phyloP scores from a whole-genome alignment of 2,113 vertebrate genomes.

The Hypanus sabinus region DNA sequence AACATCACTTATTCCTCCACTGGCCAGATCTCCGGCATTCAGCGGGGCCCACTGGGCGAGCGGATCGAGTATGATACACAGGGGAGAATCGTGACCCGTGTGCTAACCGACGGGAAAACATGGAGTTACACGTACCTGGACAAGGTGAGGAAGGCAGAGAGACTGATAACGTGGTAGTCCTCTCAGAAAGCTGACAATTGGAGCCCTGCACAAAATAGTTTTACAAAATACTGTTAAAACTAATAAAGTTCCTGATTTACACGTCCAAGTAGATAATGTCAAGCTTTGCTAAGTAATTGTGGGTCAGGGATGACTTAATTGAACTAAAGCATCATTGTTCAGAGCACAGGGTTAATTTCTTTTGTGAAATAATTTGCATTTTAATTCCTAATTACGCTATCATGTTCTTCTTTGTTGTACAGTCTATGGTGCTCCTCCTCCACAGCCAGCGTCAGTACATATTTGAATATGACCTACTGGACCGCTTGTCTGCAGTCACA shows the following conservation, averaged over 20 bases:
- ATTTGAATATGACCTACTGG: conserved; percentile 87
- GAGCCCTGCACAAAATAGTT: conserved; percentile 51
- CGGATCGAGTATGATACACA: conserved; percentile 84
- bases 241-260: conserved; percentile 62
- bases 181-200: conserved; percentile 53
- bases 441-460: conserved; percentile 97
- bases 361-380: conserved; percentile 45
- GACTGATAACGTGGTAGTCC: conserved; percentile 45
- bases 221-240: conserved; percentile 58
- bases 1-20: conserved; percentile 87
- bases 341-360: conserved; percentile 52
- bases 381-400: conserved; percentile 45
- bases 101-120: conserved; percentile 92
- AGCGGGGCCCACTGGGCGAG: conserved; percentile 83
- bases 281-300: conserved; percentile 58
- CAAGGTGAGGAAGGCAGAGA: conserved; percentile 64
- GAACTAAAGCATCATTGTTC: conserved; percentile 55
- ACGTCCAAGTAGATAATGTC: conserved; percentile 61
- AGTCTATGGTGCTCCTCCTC: conserved; percentile 95
- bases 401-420: conserved; percentile 47
- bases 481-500: conserved; percentile 84
- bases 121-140: conserved; percentile 98
- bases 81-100: conserved; percentile 80
- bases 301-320: conserved; percentile 65
- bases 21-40: conserved; percentile 86